phyloP scores from a whole-genome alignment of 2,797 vertebrate genomes.

The Cuniculus paca region DNA sequence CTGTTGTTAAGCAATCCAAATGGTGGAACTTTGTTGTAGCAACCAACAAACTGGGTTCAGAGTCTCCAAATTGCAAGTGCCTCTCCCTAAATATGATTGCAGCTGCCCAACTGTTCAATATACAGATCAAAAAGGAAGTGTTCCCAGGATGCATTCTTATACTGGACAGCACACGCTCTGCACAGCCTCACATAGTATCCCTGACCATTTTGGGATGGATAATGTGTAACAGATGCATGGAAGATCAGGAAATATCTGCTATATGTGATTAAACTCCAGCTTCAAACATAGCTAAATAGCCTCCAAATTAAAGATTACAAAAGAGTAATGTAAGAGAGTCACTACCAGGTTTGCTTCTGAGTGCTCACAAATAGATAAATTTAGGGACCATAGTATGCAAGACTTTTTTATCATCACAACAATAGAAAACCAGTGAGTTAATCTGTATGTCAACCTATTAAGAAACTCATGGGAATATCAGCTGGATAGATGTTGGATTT shows the following conservation, averaged over 20 bases:
- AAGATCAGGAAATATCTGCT: not conserved
- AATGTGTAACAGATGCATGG: not conserved
- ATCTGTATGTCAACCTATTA: not conserved
- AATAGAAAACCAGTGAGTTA: not conserved
- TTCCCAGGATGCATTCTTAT: not conserved
- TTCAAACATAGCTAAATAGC: not conserved
- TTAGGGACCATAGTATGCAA: not conserved
- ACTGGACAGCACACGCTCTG: not conserved
- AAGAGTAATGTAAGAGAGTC: not conserved
- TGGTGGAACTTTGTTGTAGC: not conserved
- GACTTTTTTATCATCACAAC: not conserved
- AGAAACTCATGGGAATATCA: not conserved
- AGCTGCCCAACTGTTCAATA: not conserved
- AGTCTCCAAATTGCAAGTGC: not conserved
- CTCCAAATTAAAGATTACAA: not conserved
- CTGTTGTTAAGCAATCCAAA: not conserved
- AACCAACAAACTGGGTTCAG: not conserved
- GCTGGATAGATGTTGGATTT: not conserved
- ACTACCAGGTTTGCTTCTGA: not conserved
- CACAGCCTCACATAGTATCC: not conserved
- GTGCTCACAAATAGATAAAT: not conserved
- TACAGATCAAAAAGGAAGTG: not conserved
- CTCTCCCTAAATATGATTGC: not conserved
- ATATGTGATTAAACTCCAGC: not conserved
- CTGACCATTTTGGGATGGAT: not conserved